Evolutionary conservation across 2,888 invertebrate species (phyloP), one percentile per base, ranked within the genome.

Genomic region (Bembecia ichneumoniformis): DNA sequence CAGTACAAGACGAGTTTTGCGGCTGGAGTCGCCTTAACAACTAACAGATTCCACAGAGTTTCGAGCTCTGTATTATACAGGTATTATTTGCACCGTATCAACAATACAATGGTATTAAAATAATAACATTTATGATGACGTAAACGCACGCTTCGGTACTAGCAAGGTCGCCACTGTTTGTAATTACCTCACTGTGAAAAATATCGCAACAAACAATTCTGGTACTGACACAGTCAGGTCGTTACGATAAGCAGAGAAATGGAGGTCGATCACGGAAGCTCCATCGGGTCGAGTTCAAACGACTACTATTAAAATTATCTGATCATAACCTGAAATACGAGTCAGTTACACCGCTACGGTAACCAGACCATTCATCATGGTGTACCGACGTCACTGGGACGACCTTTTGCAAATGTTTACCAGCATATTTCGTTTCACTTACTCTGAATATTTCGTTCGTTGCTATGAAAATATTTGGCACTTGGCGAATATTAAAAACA

Each of bases 211-310:
- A 11, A 40, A 40, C 40, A 11, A 40, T 11, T 28, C 28, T 28
- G 36, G 3, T 14, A 11, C 47, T 45, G 50, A 50, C 40, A 40
- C 50, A 44, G 49, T 51, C 50, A 66, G 73, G 77, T 77, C 53
- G 40, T 51, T 35, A 47, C 62, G 78, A 78, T 79, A 78, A 72
- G 63, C 60, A 62, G 59, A 71, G 50, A 58, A 74, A 81, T 77
- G 64, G 75, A 59, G 55, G 49, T 61, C 51, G 52, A 67, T 68
- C 81, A 82, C 81, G 82, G 64, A 74, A 74, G 2, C 28, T 28
- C 28, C 28, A 28, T 51, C 56, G 55, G 48, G 52, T 52, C 49
- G 52, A 49, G 58, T 52, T 55, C 51, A 47, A 49, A 53, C 53
- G 34, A 35, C 54, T 40, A 16, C 52, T 54, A 58, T 58, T 58